Conservation (phyloP, 2,797 vertebrate genomes). For the Chiroxiphia lanceolata region DNA sequence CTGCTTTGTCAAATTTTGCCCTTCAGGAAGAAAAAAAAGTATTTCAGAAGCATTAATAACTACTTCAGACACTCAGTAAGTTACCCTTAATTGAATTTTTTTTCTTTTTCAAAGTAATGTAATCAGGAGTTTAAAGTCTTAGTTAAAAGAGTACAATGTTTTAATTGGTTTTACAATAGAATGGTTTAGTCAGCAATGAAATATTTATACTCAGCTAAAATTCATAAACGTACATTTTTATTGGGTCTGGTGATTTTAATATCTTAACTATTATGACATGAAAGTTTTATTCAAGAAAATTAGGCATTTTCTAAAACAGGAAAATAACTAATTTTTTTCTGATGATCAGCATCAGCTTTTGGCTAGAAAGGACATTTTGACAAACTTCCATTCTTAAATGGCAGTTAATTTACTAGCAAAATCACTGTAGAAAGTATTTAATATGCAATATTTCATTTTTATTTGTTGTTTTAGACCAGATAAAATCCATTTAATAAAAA, state of each 20-base stretch:
- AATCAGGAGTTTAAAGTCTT: constrained; percentile 21
- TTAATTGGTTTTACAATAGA: constrained; percentile 50
- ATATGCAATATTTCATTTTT: neutral
- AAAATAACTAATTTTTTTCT: neutral
- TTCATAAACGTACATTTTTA: neutral
- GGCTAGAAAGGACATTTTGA: neutral
- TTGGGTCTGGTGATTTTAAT: neutral
- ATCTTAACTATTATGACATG: constrained; percentile 1
- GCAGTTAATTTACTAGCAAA: neutral
- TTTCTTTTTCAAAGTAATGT: neutral
- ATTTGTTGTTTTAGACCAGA: neutral
- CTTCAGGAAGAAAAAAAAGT: neutral
- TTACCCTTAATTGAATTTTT: neutral
- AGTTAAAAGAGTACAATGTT: neutral
- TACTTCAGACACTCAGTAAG: neutral
- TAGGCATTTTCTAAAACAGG: neutral
- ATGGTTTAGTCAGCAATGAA: constrained; percentile 43
- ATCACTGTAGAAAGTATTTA: neutral
- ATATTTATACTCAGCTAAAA: constrained; percentile 35
- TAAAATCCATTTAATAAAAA: neutral
- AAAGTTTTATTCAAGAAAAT: constrained; percentile 6
- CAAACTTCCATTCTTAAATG: neutral
- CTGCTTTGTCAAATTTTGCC: neutral
- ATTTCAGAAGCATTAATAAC: neutral
- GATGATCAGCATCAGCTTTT: neutral